Base-by-base conservation (phyloP, 2,888 invertebrate species). In the Slavum lentiscoides region DNA sequence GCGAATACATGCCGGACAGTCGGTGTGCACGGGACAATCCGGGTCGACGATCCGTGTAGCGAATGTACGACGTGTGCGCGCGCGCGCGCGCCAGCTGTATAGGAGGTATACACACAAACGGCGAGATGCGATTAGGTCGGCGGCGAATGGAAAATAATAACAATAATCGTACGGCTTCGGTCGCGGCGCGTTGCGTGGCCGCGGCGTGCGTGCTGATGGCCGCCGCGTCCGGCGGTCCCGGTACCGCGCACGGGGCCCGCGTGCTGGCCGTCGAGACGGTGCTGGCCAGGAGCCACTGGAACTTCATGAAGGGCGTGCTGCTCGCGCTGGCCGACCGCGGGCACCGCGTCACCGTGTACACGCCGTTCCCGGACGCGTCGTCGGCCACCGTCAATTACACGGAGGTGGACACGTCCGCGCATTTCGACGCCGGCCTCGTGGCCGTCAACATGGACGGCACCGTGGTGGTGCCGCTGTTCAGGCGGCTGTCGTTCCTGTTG, bases 231-330 rank as follows among this genome's bases (percentile, higher is more conserved):
- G 64, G 62, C 8, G 9, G 49, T 13, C 62, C n/a, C n/a, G 64
- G 21, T 17, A 39, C 67, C 6, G 67, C 8, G 11, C 7, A 58
- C 75, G 39, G 58, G 0, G 58, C 67, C 21, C 67, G 67, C 19
- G 67, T 75, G 66, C 62, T 80, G 19, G 77, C 77, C n/a, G 0
- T 80, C 19, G 55, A 61, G 23, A 17, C 70, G 21, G 70, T 64
- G 62, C 17, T 37, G 8, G 77, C 59, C 39, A 80, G 23, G 69
- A 80, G 77, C 70, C 77, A 80, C 64, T 80, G 77, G 77, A 53
- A 80, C 55, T 70, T 80, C 30, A 80, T 80, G 77, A 53, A 15
- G 1, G 61, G 37, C 39, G 70, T 70, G 19, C 39, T 80, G 21
- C 53, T 21, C 53, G 62, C 77, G 0, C 21, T 80, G 55, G 53